Evolutionary conservation across 37 sponge, comb jelly and placozoan genomes (phyloP).

Genomic region (Theonella swinhoei): DNA sequence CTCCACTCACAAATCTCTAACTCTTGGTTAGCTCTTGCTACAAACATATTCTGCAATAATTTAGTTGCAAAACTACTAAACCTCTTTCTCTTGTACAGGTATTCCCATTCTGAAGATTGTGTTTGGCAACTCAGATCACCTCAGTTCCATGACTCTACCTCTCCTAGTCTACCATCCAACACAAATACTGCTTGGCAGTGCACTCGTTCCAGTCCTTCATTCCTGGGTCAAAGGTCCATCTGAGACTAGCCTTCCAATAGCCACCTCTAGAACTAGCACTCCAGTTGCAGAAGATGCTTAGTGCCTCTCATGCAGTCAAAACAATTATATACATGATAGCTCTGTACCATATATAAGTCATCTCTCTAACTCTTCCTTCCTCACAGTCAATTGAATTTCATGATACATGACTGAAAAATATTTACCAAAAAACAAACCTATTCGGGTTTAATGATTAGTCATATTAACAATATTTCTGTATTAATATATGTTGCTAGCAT

Average conservation of each 20-base stretch:
- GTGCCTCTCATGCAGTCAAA: neutral
- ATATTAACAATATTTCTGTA: too few relatives aligned
- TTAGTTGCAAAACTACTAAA: neutral
- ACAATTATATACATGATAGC: neutral
- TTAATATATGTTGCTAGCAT: neutral
- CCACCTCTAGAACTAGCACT: neutral
- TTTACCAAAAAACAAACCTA: neutral
- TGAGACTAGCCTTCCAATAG: neutral
- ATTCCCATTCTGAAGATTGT: conserved; percentile 97
- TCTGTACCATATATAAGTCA: neutral
- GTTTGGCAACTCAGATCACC: conserved; percentile 69
- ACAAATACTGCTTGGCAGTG: conserved; percentile 94
- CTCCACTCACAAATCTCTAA: conserved; percentile 99
- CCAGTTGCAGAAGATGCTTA: conserved; percentile 1
- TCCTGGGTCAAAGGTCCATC: conserved; percentile 65
- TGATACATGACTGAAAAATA: neutral
- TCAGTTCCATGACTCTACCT: conserved; percentile 58
- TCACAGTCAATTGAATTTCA: neutral
- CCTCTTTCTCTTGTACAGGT: conserved; percentile 43
- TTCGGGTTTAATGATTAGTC: neutral
- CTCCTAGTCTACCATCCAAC: conserved; percentile 95
- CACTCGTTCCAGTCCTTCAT: conserved; percentile 84
- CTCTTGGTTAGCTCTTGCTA: conserved; percentile 70
- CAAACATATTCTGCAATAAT: neutral
- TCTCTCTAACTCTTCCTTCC: neutral